These are phyloP conservation scores for Clinocottus analis DNA, from an alignment of 2,113 vertebrate genomes.

Conservation along the genomic window DNA sequence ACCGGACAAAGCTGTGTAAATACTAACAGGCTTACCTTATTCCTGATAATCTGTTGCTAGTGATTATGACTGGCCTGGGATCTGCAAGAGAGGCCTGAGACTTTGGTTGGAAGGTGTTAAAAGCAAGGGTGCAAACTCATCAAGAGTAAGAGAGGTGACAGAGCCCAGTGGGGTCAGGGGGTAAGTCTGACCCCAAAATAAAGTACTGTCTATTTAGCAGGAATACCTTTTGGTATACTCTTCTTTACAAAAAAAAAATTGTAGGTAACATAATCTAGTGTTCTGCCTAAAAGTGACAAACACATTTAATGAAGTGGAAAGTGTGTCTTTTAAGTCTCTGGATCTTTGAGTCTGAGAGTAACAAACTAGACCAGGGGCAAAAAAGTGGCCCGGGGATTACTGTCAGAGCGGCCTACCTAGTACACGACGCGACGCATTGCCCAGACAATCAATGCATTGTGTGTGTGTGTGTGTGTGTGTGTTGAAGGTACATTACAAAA, in stretches of 20 bases:
- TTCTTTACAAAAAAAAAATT: background rate
- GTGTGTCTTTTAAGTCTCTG: no score
- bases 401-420: no score
- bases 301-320: background rate
- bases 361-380: no score
- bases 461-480: no score
- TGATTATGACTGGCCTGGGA: constrained; percentile 48
- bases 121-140: background rate
- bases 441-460: no score
- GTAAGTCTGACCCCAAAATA: no score
- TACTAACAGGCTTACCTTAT: constrained; percentile 24
- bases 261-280: no score
- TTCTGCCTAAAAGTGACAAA: no score
- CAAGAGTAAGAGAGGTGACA: background rate
- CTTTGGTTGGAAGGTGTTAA: constrained; percentile 43
- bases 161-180: background rate
- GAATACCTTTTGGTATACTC: background rate
- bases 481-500: no score
- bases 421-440: no score
- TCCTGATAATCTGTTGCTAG: constrained; percentile 42
- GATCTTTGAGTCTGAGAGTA: no score
- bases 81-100: constrained; percentile 13
- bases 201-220: background rate
- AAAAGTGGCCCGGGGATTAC: no score
- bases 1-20: constrained; percentile 29